Conservation (phyloP, 1,140 invertebrate genomes). For the Megathymus violae region DNA sequence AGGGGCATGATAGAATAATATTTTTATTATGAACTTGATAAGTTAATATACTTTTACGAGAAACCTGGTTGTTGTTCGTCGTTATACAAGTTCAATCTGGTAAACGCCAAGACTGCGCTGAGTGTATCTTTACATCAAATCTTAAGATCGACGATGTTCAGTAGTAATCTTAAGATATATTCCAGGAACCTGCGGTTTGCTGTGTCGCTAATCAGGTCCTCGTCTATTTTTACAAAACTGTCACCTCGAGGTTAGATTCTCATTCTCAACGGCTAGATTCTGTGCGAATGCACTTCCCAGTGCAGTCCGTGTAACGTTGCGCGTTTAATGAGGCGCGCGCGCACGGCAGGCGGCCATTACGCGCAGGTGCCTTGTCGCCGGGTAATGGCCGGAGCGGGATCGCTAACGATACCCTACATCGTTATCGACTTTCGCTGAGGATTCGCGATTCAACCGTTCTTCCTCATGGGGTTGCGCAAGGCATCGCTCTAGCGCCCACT, state of each 20-base stretch:
- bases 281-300: conserved; percentile 29
- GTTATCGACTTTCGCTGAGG: neutral
- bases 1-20: conserved; percentile 15
- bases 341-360: conserved; percentile 40
- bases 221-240: conserved; percentile 7
- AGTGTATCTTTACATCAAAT: too few species aligned
- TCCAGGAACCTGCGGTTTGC: neutral
- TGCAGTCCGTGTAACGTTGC: conserved; percentile 28
- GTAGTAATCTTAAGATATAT: too few species aligned
- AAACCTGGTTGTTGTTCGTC: neutral
- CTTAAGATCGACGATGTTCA: too few species aligned
- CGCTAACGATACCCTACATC: conserved; percentile 34
- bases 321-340: conserved; percentile 40
- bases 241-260: conserved; percentile 10
- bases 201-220: neutral
- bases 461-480: conserved; percentile 22
- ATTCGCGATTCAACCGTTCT: conserved; percentile 20
- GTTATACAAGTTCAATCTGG: too few species aligned
- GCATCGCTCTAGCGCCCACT: neutral
- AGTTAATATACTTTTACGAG: conserved; percentile 6
- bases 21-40: conserved; percentile 13
- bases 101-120: too few species aligned
- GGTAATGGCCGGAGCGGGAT: conserved; percentile 38
- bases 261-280: conserved; percentile 23
- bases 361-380: conserved; percentile 36